A percentile compares a stretch with the other conserved stretches of the same genome.
phyloP scores from a whole-genome alignment of 1,140 invertebrate genomes.

The Panagrolaimus sp. region DNA sequence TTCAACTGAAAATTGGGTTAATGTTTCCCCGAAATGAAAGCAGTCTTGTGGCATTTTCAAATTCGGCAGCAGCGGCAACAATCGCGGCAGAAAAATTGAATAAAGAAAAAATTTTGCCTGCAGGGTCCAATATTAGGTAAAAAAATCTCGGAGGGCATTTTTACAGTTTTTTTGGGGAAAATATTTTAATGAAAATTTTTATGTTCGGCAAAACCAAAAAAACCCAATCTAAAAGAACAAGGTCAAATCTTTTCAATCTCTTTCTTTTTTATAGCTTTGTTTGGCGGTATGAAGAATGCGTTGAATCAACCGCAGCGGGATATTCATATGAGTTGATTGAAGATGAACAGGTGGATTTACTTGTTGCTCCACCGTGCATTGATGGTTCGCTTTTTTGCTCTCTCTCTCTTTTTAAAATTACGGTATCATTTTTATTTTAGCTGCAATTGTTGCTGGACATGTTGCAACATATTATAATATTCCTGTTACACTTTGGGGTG shows the following conservation, averaged over 20 bases:
- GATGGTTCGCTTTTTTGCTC: constrained; percentile 6
- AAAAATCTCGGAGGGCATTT: neutral
- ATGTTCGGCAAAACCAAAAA: too few relatives aligned
- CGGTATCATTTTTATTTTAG: constrained; percentile 12
- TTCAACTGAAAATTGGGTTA: neutral
- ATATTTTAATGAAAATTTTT: too few relatives aligned
- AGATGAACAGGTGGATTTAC: constrained; percentile 17
- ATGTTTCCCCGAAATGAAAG: constrained; percentile 2
- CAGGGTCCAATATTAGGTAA: constrained; percentile 9
- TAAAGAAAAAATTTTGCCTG: neutral
- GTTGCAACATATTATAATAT: constrained; percentile 38
- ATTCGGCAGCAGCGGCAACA: neutral
- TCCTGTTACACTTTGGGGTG: constrained; percentile 43
- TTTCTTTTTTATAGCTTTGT: constrained; percentile 9
- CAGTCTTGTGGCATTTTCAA: neutral
- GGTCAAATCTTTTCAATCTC: neutral
- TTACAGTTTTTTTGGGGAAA: too few relatives aligned
- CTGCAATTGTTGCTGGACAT: constrained; percentile 25
- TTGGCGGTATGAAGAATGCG: constrained; percentile 28
- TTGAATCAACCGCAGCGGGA: constrained; percentile 21
- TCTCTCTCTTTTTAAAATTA: constrained; percentile 16
- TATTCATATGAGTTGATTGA: constrained; percentile 27
- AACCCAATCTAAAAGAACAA: too few relatives aligned
- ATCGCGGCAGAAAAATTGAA: neutral
- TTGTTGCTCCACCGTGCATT: constrained; percentile 9